Evolutionary conservation across 2,113 vertebrate genomes (phyloP).

Genomic region (Ochotona princeps): DNA sequence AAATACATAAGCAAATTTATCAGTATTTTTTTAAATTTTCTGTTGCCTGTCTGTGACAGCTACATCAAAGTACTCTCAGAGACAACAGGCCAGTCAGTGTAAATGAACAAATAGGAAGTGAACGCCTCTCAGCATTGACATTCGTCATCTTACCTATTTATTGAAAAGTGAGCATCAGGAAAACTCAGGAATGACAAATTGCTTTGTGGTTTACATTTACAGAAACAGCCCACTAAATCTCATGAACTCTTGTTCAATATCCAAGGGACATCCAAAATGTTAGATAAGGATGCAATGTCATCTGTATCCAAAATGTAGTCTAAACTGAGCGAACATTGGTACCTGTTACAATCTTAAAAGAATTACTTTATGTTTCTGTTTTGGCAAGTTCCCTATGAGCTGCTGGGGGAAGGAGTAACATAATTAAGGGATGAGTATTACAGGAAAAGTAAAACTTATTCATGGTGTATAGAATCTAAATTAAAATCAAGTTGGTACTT

Average conservation of each 20-base stretch:
- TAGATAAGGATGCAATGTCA: constrained; percentile 44
- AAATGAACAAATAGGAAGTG: background rate
- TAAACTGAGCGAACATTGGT: constrained; percentile 46
- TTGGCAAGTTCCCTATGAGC: constrained; percentile 31
- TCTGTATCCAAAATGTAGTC: constrained; percentile 14
- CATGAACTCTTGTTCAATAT: constrained; percentile 31
- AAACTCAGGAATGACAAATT: constrained; percentile 45
- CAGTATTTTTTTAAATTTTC: background rate
- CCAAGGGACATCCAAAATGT: background rate
- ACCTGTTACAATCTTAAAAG: constrained; percentile 26
- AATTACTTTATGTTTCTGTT: constrained; percentile 45
- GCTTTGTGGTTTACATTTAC: constrained; percentile 32
- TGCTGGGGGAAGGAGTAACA: background rate
- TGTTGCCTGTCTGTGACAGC: background rate
- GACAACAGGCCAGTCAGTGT: background rate
- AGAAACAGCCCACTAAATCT: background rate
- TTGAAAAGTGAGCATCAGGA: constrained; percentile 36
- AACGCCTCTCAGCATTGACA: background rate
- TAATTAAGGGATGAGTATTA: background rate
- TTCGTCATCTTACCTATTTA: background rate
- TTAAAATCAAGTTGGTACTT: background rate
- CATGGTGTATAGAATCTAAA: background rate
- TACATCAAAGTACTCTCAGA: background rate
- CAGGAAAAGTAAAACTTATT: background rate
- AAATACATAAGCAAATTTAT: background rate